Conservation (phyloP, 2,113 vertebrate species). For the Sturnira hondurensis region DNA sequence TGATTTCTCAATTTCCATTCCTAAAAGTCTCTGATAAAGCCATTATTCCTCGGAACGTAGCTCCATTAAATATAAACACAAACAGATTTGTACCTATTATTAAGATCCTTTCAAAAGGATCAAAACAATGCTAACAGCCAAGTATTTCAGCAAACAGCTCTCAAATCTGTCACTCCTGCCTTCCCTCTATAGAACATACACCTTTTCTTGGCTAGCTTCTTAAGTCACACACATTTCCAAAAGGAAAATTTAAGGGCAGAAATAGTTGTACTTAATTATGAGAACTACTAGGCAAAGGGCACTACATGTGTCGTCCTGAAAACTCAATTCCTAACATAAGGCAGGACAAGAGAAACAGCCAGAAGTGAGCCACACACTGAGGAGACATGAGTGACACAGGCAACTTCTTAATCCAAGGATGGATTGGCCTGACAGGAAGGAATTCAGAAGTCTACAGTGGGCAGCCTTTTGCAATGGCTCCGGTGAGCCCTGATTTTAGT, state of each 20-base stretch:
- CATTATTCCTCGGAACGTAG: conserved; percentile 64
- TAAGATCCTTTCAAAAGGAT: conserved; percentile 52
- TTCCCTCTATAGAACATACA: neutral
- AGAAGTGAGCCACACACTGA: neutral
- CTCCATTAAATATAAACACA: conserved; percentile 72
- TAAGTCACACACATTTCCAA: neutral
- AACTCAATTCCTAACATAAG: neutral
- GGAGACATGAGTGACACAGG: neutral
- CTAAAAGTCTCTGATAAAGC: conserved; percentile 64
- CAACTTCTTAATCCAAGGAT: neutral
- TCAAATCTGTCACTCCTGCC: neutral
- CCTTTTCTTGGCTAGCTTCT: neutral
- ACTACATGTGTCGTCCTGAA: neutral
- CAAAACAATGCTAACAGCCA: conserved; percentile 58
- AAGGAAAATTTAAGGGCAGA: neutral
- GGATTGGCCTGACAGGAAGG: neutral
- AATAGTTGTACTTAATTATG: neutral
- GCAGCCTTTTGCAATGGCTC: neutral
- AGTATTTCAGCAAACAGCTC: neutral
- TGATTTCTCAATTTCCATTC: conserved; percentile 71
- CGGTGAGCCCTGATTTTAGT: neutral
- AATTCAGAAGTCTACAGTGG: neutral
- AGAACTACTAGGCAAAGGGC: neutral
- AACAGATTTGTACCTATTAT: conserved; percentile 52
- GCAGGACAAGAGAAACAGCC: neutral